Percentiles rank a stretch among this genome's conserved stretches.
phyloP scores from a whole-genome alignment of 2,113 vertebrate genomes.

The Azemiops feae region DNA sequence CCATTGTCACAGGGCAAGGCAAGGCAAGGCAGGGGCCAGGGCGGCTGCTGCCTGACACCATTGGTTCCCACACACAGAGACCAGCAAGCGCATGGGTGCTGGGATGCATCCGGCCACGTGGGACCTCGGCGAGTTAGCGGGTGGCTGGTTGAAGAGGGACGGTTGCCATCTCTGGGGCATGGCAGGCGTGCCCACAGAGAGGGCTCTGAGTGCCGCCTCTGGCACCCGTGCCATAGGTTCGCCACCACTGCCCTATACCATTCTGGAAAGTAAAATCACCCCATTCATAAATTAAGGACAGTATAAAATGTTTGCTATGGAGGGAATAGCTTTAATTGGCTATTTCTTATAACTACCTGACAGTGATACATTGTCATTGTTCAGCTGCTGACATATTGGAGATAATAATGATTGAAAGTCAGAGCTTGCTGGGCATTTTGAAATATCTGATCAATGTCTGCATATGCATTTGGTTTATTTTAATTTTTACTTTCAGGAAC shows the following conservation, averaged over 20 bases:
- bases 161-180: too few relatives aligned
- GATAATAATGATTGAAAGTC: neutral
- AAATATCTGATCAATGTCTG: neutral
- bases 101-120: too few relatives aligned
- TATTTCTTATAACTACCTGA: slow-evolving; percentile 34
- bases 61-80: too few relatives aligned
- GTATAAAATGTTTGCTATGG: slow-evolving; percentile 26
- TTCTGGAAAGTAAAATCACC: slow-evolving; percentile 25
- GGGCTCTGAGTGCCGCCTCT: too few relatives aligned
- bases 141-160: too few relatives aligned
- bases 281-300: slow-evolving; percentile 33
- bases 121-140: too few relatives aligned
- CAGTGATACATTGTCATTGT: neutral
- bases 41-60: too few relatives aligned
- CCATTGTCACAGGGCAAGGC: too few relatives aligned
- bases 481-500: neutral
- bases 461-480: neutral
- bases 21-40: too few relatives aligned
- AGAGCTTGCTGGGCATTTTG: neutral
- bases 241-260: neutral
- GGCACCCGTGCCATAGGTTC: too few relatives aligned
- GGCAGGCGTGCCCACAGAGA: too few relatives aligned
- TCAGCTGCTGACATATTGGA: neutral
- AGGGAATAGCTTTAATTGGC: slow-evolving; percentile 28
- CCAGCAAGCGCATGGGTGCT: too few relatives aligned